A percentile compares a stretch with the other conserved stretches of the same genome.
phyloP scores from a whole-genome alignment of 2,797 vertebrate species.

The Tragopan temminckii region DNA sequence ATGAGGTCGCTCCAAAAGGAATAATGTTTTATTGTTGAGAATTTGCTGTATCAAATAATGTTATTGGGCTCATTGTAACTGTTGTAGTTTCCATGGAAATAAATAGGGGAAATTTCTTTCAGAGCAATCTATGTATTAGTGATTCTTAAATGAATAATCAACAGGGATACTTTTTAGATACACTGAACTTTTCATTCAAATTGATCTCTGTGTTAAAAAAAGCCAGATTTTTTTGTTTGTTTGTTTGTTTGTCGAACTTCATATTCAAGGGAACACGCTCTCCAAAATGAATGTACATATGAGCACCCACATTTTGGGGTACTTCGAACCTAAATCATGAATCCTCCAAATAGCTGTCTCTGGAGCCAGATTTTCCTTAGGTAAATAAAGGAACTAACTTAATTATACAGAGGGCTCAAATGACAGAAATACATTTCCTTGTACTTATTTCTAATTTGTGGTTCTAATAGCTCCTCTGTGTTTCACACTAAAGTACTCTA shows the following conservation, averaged over 20 bases:
- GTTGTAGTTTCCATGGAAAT: too few relatives aligned
- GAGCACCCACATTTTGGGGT: background rate
- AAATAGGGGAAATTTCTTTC: too few relatives aligned
- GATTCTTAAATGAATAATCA: background rate
- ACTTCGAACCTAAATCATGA: background rate
- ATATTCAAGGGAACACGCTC: background rate
- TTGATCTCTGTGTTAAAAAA: background rate
- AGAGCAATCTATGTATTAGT: background rate
- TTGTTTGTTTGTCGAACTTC: background rate
- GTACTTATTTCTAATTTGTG: background rate
- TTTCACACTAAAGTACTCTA: background rate
- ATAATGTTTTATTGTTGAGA: too few relatives aligned
- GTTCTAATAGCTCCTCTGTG: background rate
- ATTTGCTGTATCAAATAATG: too few relatives aligned
- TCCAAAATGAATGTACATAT: background rate
- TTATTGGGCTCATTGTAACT: too few relatives aligned
- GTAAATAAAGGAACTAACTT: background rate
- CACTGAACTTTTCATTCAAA: background rate
- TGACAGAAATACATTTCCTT: background rate
- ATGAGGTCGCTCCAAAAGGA: too few relatives aligned
- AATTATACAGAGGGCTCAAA: background rate
- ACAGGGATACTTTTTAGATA: background rate
- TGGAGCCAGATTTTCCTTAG: background rate
- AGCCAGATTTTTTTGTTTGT: background rate
- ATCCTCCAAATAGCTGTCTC: background rate